Conservation (phyloP, 2,113 vertebrate species). For the Sapayoa aenigma region DNA sequence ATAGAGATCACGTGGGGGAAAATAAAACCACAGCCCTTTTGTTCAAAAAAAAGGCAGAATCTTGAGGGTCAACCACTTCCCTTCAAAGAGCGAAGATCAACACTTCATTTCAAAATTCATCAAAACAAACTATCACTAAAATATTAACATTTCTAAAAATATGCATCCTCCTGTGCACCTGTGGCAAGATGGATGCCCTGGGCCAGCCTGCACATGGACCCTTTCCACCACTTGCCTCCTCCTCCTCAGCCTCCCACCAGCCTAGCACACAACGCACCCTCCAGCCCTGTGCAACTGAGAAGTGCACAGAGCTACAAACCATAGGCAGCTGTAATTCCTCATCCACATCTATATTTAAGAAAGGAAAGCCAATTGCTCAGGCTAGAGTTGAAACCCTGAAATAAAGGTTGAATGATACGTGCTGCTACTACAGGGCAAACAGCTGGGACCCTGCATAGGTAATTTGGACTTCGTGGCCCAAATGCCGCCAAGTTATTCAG, state of each 20-base stretch:
- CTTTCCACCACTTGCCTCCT: neutral
- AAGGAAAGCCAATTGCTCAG: neutral
- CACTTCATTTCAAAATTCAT: conserved; percentile 17
- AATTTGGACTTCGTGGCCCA: neutral
- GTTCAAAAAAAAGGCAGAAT: conserved; percentile 35
- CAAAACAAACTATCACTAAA: conserved; percentile 37
- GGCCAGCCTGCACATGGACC: neutral
- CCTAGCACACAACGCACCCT: neutral
- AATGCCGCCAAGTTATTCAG: neutral
- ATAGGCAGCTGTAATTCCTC: neutral
- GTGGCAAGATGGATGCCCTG: neutral
- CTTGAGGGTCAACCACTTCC: conserved; percentile 22
- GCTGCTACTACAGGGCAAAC: accelerated
- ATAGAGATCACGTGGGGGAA: neutral
- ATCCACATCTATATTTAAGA: neutral
- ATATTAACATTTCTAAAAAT: conserved; percentile 10
- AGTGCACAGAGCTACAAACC: neutral
- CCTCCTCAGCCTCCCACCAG: neutral
- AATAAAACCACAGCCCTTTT: conserved; percentile 42
- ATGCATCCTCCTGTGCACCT: neutral
- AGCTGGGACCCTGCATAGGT: neutral
- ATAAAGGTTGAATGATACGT: accelerated
- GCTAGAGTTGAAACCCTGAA: neutral
- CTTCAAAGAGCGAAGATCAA: neutral
- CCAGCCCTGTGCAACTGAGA: neutral